Conservation (phyloP, 2,113 vertebrate genomes). For the Hipposideros armiger region DNA sequence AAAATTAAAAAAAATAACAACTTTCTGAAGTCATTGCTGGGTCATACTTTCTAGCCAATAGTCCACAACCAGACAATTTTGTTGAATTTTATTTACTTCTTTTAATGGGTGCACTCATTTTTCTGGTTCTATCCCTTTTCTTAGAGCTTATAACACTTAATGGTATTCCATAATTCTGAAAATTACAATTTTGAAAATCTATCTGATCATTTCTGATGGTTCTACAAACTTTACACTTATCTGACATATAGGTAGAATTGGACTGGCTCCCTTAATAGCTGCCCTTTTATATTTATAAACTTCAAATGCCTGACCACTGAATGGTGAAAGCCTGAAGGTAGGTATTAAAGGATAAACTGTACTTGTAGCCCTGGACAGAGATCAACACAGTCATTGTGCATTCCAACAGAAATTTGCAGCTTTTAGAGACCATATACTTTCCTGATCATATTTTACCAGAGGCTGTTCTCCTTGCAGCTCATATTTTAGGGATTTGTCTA, state of each 20-base stretch:
- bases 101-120: neutral
- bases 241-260: neutral
- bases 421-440: neutral
- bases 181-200: neutral
- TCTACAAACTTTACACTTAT: neutral
- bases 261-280: neutral
- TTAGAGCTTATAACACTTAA: neutral
- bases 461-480: neutral
- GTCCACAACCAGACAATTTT: neutral
- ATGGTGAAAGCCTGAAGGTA: neutral
- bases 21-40: neutral
- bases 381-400: neutral
- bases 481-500: neutral
- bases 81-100: neutral
- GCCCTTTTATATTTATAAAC: neutral
- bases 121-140: neutral
- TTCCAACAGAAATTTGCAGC: neutral
- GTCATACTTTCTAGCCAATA: neutral
- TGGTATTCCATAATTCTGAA: neutral
- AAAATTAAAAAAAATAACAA: neutral
- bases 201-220: neutral
- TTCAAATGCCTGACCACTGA: conserved; percentile 7
- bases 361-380: neutral
- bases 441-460: neutral
- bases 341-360: neutral